Conservation (phyloP, 35 echinoderm and acorn worm species). For the Holothuria glaberrima region DNA sequence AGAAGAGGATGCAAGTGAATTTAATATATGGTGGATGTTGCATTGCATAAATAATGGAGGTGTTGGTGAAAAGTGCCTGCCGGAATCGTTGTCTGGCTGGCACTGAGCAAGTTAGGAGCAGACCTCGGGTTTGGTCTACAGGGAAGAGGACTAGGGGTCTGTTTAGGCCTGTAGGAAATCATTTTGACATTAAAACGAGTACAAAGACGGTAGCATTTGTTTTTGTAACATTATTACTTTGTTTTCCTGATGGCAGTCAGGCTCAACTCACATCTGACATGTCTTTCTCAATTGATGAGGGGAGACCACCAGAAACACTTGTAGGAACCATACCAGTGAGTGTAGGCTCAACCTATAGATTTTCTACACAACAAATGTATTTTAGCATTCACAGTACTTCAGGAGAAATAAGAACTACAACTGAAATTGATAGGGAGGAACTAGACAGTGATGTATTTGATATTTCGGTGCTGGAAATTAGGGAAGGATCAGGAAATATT, state of each 20-base stretch:
- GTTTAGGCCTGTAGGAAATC: neutral
- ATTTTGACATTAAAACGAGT: neutral
- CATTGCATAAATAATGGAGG: neutral
- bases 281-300: constrained; percentile 48
- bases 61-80: neutral
- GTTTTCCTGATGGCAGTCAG: neutral
- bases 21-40: too few species aligned
- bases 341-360: constrained; percentile 37
- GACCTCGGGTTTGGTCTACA: neutral
- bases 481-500: constrained; percentile 49
- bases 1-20: neutral
- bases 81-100: too few species aligned
- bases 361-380: constrained; percentile 27
- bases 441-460: constrained; percentile 77
- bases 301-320: constrained; percentile 50
- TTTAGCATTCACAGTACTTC: constrained; percentile 64
- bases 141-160: neutral
- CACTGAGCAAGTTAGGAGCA: too few species aligned
- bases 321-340: constrained; percentile 46
- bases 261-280: constrained; percentile 40
- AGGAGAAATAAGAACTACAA: constrained; percentile 77
- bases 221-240: constrained; percentile 14
- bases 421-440: constrained; percentile 83
- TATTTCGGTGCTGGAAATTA: constrained; percentile 72
- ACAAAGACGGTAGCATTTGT: neutral